Evolutionary conservation across 2,797 vertebrate genomes (phyloP).

Genomic region (Hafferia zeledoni): DNA sequence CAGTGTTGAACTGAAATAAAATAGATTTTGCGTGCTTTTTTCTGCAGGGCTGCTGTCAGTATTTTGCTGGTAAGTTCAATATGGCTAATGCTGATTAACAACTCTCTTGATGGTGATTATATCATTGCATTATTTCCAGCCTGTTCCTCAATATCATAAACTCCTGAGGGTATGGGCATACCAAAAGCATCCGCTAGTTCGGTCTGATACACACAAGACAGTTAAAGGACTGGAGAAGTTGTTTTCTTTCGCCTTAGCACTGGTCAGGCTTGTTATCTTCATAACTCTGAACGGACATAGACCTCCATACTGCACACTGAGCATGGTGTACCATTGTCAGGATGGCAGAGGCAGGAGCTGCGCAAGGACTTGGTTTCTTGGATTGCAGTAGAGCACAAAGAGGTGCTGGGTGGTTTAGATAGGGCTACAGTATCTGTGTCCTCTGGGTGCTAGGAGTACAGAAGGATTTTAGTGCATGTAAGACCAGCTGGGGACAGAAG

Average conservation of each 20-base stretch:
- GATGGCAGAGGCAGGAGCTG: background rate
- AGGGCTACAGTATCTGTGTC: background rate
- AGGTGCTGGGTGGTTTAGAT: background rate
- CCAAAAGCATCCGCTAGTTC: background rate
- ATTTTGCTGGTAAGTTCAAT: constrained; percentile 35
- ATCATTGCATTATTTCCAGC: constrained; percentile 4
- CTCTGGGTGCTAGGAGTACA: background rate
- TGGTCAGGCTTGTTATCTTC: background rate
- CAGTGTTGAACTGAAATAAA: background rate
- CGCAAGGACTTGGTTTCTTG: background rate
- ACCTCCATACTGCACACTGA: background rate
- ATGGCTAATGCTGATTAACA: constrained; percentile 55
- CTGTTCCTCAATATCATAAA: background rate
- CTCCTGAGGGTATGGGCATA: background rate
- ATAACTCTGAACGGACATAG: rapidly evolving
- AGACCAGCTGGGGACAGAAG: background rate
- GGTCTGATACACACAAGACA: background rate
- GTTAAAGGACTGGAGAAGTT: background rate
- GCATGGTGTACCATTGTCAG: background rate
- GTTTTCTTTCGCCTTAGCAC: background rate
- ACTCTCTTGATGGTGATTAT: background rate
- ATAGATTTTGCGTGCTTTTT: constrained; percentile 13
- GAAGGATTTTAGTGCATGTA: background rate
- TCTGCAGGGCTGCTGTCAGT: constrained; percentile 5
- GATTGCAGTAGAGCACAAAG: background rate